Evolutionary conservation across 2,888 invertebrate genomes (phyloP).

Genomic region (Pollenia labialis): DNA sequence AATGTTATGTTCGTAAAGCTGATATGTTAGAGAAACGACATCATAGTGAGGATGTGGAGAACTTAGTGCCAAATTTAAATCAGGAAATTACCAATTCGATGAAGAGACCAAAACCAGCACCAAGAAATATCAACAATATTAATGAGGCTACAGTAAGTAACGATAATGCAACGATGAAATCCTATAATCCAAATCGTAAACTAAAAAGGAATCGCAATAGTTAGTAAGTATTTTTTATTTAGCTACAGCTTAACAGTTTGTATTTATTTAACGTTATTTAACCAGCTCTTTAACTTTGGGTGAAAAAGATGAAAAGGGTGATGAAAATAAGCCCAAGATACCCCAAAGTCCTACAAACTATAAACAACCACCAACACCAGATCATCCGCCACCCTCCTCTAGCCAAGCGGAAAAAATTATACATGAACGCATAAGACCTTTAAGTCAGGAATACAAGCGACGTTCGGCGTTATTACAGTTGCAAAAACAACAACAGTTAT

Average conservation of each 20-base stretch:
- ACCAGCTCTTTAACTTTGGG: slow-evolving; percentile 75
- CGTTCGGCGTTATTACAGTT: slow-evolving; percentile 79
- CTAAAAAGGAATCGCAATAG: slow-evolving; percentile 83
- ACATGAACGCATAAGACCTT: slow-evolving; percentile 93
- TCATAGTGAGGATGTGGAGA: slow-evolving; percentile 77
- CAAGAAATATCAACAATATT: slow-evolving; percentile 77
- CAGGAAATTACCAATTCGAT: slow-evolving; percentile 79
- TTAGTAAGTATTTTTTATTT: slow-evolving; percentile 76
- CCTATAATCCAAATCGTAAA: slow-evolving; percentile 84
- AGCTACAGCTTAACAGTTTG: background rate
- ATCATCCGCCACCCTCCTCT: slow-evolving; percentile 96
- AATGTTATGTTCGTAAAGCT: slow-evolving; percentile 65
- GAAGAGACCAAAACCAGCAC: slow-evolving; percentile 81
- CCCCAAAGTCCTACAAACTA: slow-evolving; percentile 96
- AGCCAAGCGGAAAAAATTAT: slow-evolving; percentile 94
- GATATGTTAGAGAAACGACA: slow-evolving; percentile 80
- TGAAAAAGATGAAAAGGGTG: slow-evolving; percentile 78
- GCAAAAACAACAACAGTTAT: slow-evolving; percentile 78
- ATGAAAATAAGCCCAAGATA: slow-evolving; percentile 83
- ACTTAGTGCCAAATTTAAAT: slow-evolving; percentile 78
- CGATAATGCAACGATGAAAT: slow-evolving; percentile 80
- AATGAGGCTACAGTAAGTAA: slow-evolving; percentile 78
- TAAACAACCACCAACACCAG: slow-evolving; percentile 96
- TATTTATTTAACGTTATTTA: background rate
- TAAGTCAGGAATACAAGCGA: slow-evolving; percentile 90